phyloP scores from a whole-genome alignment of 2,797 vertebrate genomes.

The Catamblyrhynchus diadema region DNA sequence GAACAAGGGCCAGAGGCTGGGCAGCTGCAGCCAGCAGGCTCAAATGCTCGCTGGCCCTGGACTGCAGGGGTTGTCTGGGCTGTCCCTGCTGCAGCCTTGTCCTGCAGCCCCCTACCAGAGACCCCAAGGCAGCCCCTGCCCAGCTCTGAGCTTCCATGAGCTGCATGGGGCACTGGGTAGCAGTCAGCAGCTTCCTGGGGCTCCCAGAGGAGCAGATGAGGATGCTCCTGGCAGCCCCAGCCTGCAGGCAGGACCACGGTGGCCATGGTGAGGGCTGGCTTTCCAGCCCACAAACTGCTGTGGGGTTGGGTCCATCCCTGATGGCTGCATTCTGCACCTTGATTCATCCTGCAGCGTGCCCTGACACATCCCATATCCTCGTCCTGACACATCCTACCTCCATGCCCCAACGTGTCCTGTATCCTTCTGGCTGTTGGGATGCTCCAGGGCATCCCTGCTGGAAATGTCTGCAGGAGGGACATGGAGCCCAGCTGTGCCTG shows the following conservation, averaged over 20 bases:
- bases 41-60: rapidly evolving
- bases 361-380: rapidly evolving
- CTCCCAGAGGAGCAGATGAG: neutral
- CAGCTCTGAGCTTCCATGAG: rapidly evolving
- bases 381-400: neutral
- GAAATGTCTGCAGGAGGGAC: neutral
- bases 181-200: neutral
- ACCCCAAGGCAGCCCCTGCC: neutral
- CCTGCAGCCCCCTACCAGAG: neutral
- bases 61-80: rapidly evolving
- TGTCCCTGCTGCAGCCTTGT: neutral
- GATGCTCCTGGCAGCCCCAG: neutral
- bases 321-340: neutral
- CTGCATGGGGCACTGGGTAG: too few relatives aligned
- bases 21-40: neutral
- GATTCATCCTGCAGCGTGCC: neutral
- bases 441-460: neutral
- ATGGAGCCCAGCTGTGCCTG: rapidly evolving
- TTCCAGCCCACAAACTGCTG: rapidly evolving
- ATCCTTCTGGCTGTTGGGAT: neutral
- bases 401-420: rapidly evolving
- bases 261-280: neutral
- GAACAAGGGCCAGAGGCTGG: neutral
- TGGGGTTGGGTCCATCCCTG: rapidly evolving
- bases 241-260: neutral